A percentile compares a stretch with the other conserved stretches of the same genome.
Evolutionary conservation across 2,888 invertebrate species (phyloP).

Genomic region (Drosophila longiperda): DNA sequence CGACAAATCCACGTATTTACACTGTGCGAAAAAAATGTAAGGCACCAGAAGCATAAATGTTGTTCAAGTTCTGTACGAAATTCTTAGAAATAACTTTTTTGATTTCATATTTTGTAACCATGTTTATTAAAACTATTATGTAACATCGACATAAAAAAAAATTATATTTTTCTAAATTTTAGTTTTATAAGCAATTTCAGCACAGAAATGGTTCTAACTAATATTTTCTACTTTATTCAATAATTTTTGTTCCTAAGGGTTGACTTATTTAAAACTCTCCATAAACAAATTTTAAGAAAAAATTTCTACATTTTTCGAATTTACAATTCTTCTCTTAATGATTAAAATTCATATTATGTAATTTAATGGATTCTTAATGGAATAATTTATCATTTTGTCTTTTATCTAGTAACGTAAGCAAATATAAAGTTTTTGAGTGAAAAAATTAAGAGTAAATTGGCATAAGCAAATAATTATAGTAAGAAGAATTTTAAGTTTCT

Average conservation of each 20-base stretch:
- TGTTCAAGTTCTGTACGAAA: neutral
- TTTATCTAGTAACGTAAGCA: neutral
- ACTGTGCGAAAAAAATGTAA: neutral
- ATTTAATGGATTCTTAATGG: neutral
- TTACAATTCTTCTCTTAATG: neutral
- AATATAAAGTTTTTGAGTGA: no score
- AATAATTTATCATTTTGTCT: neutral
- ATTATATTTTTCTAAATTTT: neutral
- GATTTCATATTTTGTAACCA: neutral
- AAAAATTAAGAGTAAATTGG: no score
- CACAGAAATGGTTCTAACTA: neutral
- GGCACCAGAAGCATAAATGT: neutral
- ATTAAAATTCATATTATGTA: neutral
- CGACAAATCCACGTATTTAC: conserved; percentile 58
- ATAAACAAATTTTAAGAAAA: neutral
- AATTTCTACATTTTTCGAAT: neutral
- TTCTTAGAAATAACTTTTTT: neutral
- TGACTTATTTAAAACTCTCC: neutral
- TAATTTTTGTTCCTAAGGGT: neutral
- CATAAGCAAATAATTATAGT: no score
- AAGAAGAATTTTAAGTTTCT: no score
- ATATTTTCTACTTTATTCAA: neutral
- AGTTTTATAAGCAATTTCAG: neutral
- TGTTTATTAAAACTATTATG: no score
- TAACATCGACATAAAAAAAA: no score